Percentiles rank a stretch among this genome's conserved stretches.
Conservation (phyloP, 2,113 vertebrate genomes). For the Phalacrocorax pelagicus region DNA sequence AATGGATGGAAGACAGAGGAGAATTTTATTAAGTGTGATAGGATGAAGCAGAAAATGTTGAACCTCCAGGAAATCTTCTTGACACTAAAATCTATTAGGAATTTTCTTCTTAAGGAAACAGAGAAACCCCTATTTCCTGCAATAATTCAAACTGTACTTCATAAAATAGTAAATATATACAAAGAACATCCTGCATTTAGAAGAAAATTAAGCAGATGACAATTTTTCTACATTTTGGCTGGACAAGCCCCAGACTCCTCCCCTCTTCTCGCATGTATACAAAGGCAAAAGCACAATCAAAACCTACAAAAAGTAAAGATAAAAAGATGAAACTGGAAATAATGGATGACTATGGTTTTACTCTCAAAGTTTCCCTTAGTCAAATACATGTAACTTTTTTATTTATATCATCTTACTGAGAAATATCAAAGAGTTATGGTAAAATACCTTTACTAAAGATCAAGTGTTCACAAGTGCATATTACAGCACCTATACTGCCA, state of each 20-base stretch:
- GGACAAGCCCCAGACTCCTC: not conserved
- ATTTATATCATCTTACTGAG: not conserved
- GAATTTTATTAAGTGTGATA: slow-evolving; percentile 27
- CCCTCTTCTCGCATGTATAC: not conserved
- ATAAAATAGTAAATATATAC: slow-evolving; percentile 56
- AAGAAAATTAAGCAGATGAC: slow-evolving; percentile 21
- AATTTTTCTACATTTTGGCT: not conserved
- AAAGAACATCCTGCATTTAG: slow-evolving; percentile 55
- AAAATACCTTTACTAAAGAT: not conserved
- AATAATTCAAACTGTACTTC: slow-evolving; percentile 44
- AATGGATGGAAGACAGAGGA: not conserved
- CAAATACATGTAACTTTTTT: not conserved
- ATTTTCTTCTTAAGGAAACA: slow-evolving; percentile 48
- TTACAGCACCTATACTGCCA: not conserved
- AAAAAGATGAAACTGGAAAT: not conserved
- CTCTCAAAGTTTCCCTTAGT: not conserved
- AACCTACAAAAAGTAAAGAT: not conserved
- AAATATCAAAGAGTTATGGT: not conserved
- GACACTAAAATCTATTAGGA: slow-evolving; percentile 55
- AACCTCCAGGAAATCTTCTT: slow-evolving; percentile 50
- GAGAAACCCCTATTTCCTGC: slow-evolving; percentile 46
- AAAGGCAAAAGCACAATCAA: not conserved
- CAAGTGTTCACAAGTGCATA: not conserved
- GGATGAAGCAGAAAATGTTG: not conserved
- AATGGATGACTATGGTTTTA: not conserved